Evolutionary conservation across 2,113 vertebrate species (phyloP).

Genomic region (Microtus ochrogaster): DNA sequence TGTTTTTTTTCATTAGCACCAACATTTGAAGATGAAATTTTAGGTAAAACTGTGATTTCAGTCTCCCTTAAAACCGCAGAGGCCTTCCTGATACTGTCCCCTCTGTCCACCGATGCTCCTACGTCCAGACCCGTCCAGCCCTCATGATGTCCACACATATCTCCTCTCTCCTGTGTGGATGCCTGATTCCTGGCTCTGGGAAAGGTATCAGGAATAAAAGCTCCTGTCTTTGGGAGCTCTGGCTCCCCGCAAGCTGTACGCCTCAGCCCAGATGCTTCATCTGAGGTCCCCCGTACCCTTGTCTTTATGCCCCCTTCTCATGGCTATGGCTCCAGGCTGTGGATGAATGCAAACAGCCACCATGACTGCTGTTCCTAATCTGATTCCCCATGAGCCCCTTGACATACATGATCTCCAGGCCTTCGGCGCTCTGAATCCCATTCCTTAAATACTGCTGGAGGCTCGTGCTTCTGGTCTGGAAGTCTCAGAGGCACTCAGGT

Average conservation of each 20-base stretch:
- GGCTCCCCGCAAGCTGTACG: neutral
- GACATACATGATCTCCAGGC: neutral
- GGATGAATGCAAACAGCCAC: neutral
- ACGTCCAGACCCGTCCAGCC: neutral
- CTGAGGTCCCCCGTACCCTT: too few species aligned
- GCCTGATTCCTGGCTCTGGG: neutral
- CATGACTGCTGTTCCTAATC: neutral
- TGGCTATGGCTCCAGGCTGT: neutral
- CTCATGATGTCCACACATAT: accelerated
- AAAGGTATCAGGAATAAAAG: neutral
- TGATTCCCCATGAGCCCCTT: neutral
- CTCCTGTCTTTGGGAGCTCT: neutral
- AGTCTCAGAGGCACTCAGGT: neutral
- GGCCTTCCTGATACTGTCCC: neutral
- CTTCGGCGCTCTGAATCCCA: neutral
- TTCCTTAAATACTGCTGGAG: neutral
- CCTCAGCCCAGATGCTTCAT: neutral
- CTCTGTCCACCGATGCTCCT: neutral
- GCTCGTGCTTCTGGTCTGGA: neutral
- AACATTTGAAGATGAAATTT: constrained; percentile 60
- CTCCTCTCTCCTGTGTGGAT: too few species aligned
- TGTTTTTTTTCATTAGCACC: neutral
- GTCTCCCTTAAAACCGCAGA: constrained; percentile 29
- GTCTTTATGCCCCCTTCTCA: neutral
- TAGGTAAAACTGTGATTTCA: constrained; percentile 20